phyloP scores from a whole-genome alignment of 2,113 vertebrate genomes.

The Sula dactylatra region DNA sequence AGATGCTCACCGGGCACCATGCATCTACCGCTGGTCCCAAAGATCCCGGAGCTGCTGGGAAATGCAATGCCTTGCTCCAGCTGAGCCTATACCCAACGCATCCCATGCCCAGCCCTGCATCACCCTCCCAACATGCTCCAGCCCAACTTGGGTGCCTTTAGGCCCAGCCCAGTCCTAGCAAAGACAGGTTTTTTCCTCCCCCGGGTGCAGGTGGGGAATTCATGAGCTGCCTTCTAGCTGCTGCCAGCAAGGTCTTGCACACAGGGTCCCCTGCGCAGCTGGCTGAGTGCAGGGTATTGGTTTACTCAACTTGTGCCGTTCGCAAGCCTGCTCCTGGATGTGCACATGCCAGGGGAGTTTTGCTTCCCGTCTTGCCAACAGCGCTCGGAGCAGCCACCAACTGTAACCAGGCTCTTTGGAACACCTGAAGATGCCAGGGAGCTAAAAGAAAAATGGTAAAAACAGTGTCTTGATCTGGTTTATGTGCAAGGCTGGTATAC shows the following conservation, averaged over 20 bases:
- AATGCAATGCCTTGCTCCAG: rapidly evolving
- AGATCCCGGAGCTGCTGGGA: neutral
- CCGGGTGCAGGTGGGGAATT: neutral
- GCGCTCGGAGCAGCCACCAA: neutral
- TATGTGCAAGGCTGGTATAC: rapidly evolving
- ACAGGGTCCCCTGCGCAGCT: neutral
- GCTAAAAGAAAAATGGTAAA: neutral
- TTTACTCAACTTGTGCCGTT: neutral
- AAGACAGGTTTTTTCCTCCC: neutral
- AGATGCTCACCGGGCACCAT: rapidly evolving
- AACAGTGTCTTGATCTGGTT: neutral
- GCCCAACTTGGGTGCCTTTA: neutral
- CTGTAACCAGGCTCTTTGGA: neutral
- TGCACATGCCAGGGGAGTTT: neutral
- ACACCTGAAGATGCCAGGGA: neutral
- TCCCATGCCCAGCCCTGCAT: neutral
- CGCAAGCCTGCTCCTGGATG: neutral
- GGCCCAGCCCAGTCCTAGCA: neutral
- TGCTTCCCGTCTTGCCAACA: neutral
- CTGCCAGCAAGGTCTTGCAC: neutral
- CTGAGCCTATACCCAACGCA: too few relatives aligned
- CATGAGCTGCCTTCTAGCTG: neutral
- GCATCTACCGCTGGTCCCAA: neutral
- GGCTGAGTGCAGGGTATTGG: neutral
- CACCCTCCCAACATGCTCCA: neutral